phyloP scores from a whole-genome alignment of 2,797 vertebrate species.

The Triplophysa bombifrons region DNA sequence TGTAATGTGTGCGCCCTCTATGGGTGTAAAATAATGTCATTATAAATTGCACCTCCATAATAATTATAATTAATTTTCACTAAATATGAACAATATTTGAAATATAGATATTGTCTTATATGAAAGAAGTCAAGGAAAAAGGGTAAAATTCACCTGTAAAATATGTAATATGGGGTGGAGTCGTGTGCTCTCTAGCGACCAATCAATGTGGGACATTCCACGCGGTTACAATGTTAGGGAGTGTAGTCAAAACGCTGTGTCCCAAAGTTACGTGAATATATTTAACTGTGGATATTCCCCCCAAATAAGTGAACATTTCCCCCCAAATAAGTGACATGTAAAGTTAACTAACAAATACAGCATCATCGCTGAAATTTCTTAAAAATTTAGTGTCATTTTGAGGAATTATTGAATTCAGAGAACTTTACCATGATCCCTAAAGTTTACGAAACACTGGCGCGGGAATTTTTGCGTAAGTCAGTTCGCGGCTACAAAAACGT shows the following conservation, averaged over 20 bases:
- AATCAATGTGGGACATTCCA: background rate
- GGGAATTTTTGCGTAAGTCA: constrained; percentile 53
- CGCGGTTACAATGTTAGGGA: constrained; percentile 29
- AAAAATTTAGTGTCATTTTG: background rate
- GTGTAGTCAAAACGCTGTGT: background rate
- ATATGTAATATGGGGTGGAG: background rate
- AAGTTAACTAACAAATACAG: too few relatives aligned
- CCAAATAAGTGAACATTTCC: too few relatives aligned
- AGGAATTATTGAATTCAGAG: too few relatives aligned
- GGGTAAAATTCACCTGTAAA: background rate
- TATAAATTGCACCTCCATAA: too few relatives aligned
- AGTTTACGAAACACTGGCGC: constrained; percentile 60
- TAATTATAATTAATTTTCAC: too few relatives aligned
- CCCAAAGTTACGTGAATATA: background rate
- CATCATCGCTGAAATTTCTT: background rate
- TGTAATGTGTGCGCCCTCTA: too few relatives aligned
- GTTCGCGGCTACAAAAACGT: background rate
- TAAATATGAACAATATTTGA: too few relatives aligned
- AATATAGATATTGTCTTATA: too few relatives aligned
- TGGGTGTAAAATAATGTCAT: too few relatives aligned
- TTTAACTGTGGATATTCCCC: background rate
- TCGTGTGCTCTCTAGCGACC: background rate
- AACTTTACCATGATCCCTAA: background rate
- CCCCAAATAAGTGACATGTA: too few relatives aligned
- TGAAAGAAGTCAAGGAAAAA: too few relatives aligned